phyloP scores from a whole-genome alignment of 1,140 invertebrate genomes.

The Drosophila suzukii region DNA sequence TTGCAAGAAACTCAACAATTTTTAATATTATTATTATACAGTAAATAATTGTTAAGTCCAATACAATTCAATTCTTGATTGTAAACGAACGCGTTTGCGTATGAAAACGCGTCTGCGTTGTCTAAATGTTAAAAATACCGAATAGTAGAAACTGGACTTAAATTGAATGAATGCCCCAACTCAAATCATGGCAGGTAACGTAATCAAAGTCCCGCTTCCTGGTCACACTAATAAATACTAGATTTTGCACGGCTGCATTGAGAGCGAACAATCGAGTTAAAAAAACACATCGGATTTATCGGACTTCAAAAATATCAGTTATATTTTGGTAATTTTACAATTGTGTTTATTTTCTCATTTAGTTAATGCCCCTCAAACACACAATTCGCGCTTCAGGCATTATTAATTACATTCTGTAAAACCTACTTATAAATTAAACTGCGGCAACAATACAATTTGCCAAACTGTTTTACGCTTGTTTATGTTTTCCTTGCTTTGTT shows the following conservation, averaged over 20 bases:
- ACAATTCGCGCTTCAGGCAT: constrained; percentile 58
- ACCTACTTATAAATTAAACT: constrained; percentile 81
- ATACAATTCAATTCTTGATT: no score
- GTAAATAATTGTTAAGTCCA: no score
- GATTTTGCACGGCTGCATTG: not conserved
- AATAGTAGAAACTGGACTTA: no score
- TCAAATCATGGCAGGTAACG: not conserved
- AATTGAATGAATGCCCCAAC: not conserved
- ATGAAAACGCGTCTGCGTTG: no score
- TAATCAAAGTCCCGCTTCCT: no score
- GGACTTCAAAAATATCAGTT: constrained; percentile 4
- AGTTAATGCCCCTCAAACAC: constrained; percentile 60
- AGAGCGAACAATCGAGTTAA: not conserved
- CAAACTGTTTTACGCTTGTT: constrained; percentile 48
- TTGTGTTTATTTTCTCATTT: constrained; percentile 68
- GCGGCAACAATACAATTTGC: constrained; percentile 60
- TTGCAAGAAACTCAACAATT: no score
- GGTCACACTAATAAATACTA: not conserved
- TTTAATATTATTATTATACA: no score
- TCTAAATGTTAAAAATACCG: not conserved
- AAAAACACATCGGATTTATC: not conserved
- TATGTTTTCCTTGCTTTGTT: constrained; percentile 36
- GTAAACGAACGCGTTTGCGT: no score
- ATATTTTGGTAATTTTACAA: constrained; percentile 54
- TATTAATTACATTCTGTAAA: constrained; percentile 77